Percentiles rank a stretch among this genome's conserved stretches.
These are phyloP conservation scores for Cryptocephalus moraei DNA, from an alignment of 2,888 invertebrate species.

Conservation along the genomic window DNA sequence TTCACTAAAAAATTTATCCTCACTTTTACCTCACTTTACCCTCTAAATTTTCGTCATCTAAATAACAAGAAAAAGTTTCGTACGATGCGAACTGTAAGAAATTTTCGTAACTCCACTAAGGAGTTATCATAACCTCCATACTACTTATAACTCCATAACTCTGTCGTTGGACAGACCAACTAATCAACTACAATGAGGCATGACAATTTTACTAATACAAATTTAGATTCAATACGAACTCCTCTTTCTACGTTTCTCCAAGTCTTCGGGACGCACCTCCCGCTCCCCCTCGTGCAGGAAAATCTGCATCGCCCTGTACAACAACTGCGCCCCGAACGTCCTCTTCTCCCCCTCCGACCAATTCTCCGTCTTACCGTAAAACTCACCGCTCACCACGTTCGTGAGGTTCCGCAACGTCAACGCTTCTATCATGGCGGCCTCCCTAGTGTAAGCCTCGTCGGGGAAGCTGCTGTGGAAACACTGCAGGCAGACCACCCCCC, in stretches of 20 bases:
- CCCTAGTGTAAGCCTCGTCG: constrained; percentile 86
- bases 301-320: constrained; percentile 74
- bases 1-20: no score
- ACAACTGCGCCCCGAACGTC: constrained; percentile 65
- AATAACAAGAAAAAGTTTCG: no score
- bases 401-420: constrained; percentile 65
- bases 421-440: constrained; percentile 90
- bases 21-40: no score
- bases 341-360: constrained; percentile 64
- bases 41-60: no score
- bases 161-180: no score
- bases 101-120: no score
- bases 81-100: no score
- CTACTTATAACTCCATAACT: no score
- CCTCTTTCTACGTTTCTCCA: constrained; percentile 28
- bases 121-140: no score
- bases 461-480: constrained; percentile 85
- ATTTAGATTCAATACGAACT: no score
- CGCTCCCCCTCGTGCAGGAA: constrained; percentile 83
- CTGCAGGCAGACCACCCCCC: constrained; percentile 84
- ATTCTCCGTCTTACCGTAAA: constrained; percentile 66
- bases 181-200: no score
- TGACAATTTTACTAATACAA: no score
- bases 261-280: constrained; percentile 69
- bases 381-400: constrained; percentile 71